Base-by-base conservation (phyloP, 2,113 vertebrate species). In the Addax nasomaculatus region DNA sequence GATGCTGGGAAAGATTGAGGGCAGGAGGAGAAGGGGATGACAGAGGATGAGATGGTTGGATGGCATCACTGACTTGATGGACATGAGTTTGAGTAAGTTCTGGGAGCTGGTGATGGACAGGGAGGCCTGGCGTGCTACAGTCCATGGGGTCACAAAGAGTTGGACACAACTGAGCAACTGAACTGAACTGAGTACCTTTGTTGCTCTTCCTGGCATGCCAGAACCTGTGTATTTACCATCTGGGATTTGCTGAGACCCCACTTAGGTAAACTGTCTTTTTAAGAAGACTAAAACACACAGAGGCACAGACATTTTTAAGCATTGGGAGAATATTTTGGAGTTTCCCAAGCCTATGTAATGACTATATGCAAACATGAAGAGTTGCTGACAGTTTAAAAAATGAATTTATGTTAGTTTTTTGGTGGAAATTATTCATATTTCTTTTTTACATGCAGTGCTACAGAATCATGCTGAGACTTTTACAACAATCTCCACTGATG, bases 381-480 rank as follows among this genome's bases (percentile, higher is more conserved):
- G 2, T 27, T 93, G 57, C 3, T 78, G 90, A 58, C 1, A 57
- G 79, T 39, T 85, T 70, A 78, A n/a, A 64, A 89, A 91, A 15
- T 96, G 86, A 73, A 29, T 80, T 83, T 12, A 0, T 83, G 25
- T 95, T 89, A 33, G 6, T n/a, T 89, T 88, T 45, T 90, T 70
- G n/a, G 45, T 93, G 30, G 92, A 93, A 93, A 91, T 86, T 73
- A 60, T 47, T 88, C 10, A 85, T 94, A 95, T 62, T 81, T 95
- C 51, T 88, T 51, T 36, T 73, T 84, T 90, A 36, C 73, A 14
- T 39, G 81, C 60, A 86, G 89, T 9, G 6, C 3, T 0, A 2
- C 33, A 9, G 7, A 0, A 92, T 67, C 57, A 92, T 33, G 2
- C 84, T 93, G 94, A 85, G 47, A 85, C 7, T 95, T 96, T 84